phyloP scores from a whole-genome alignment of 2,888 invertebrate genomes.

The Archips crataeganus region DNA sequence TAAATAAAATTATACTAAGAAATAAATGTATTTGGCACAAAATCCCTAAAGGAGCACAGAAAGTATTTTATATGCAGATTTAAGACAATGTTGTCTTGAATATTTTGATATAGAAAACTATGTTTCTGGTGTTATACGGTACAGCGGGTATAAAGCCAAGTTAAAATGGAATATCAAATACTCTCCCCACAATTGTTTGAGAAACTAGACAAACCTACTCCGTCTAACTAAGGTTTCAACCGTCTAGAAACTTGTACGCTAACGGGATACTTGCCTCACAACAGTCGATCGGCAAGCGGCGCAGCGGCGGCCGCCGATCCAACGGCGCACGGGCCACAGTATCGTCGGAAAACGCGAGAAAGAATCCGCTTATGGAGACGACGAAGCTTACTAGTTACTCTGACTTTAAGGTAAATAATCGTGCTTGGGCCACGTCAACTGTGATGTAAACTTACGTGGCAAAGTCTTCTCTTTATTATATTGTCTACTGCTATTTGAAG shows the following conservation, averaged over 20 bases:
- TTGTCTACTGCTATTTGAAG: background rate
- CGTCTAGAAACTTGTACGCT: background rate
- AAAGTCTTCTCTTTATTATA: background rate
- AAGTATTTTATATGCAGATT: too few species aligned
- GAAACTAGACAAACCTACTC: background rate
- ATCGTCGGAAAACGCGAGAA: conserved; percentile 29
- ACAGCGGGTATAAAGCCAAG: too few species aligned
- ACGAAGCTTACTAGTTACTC: conserved; percentile 77
- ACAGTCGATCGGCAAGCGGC: conserved; percentile 73
- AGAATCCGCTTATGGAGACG: conserved; percentile 73
- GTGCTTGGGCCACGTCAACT: background rate
- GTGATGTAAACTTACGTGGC: background rate
- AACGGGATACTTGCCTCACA: conserved; percentile 10
- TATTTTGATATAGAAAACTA: too few species aligned
- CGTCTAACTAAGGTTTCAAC: too few species aligned
- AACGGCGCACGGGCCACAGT: conserved; percentile 53
- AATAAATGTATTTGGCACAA: too few species aligned
- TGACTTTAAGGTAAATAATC: conserved; percentile 70
- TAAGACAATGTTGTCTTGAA: too few species aligned
- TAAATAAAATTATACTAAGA: too few species aligned
- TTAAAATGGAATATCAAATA: too few species aligned
- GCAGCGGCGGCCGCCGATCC: conserved; percentile 64
- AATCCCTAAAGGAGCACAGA: too few species aligned
- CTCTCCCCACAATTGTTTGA: background rate
- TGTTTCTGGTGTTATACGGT: too few species aligned